A percentile compares a stretch with the other conserved stretches of the same genome.
These are phyloP conservation scores for Nesogale talazaci DNA, from an alignment of 2,113 vertebrate species.

Conservation along the genomic window DNA sequence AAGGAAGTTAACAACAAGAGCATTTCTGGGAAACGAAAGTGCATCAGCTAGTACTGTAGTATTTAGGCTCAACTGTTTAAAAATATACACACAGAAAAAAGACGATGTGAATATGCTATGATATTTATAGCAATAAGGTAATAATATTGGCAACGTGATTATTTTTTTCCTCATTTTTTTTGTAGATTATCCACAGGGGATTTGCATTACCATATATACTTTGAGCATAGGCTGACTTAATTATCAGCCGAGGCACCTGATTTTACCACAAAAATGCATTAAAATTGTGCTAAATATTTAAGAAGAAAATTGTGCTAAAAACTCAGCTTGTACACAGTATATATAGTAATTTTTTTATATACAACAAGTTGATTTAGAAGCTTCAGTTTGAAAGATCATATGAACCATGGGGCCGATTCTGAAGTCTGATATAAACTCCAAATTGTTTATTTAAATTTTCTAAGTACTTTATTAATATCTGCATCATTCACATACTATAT, in stretches of 20 bases:
- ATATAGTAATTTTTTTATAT: slow-evolving; percentile 23
- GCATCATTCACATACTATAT: slow-evolving; percentile 59
- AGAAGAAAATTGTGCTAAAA: too few relatives aligned
- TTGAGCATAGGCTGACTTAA: too few relatives aligned
- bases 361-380: background rate
- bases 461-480: slow-evolving; percentile 42
- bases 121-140: background rate
- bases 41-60: background rate
- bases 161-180: slow-evolving; percentile 61
- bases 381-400: slow-evolving; percentile 52
- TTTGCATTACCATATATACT: background rate
- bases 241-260: too few relatives aligned
- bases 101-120: background rate
- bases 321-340: too few relatives aligned
- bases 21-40: background rate
- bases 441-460: slow-evolving; percentile 35
- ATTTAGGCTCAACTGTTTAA: background rate
- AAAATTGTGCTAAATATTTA: too few relatives aligned
- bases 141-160: background rate
- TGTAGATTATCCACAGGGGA: background rate
- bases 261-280: too few relatives aligned
- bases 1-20: slow-evolving; percentile 33
- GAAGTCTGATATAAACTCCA: slow-evolving; percentile 15
- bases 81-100: background rate
- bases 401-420: slow-evolving; percentile 41